These are phyloP conservation scores for Troglohyphantes excavatus DNA, from an alignment of 2,888 invertebrate genomes.

Conservation along the genomic window DNA sequence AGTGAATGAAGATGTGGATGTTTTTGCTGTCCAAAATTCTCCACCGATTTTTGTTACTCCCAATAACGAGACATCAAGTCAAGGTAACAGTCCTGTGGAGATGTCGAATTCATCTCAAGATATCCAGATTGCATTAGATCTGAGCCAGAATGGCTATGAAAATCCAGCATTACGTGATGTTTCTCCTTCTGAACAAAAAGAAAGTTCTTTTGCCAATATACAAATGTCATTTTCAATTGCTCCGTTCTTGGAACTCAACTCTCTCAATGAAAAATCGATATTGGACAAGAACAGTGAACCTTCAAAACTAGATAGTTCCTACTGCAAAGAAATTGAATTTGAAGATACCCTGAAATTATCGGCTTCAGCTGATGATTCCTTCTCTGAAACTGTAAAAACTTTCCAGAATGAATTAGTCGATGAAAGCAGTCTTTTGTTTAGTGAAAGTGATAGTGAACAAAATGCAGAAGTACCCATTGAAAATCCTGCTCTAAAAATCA, in stretches of 20 bases:
- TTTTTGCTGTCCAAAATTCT: too few relatives aligned
- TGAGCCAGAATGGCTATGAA: neutral
- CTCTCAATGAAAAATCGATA: neutral
- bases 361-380: neutral
- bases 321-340: neutral
- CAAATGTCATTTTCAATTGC: neutral
- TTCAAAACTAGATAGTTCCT: neutral
- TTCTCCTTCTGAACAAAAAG: neutral
- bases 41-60: too few relatives aligned
- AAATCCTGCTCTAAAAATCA: neutral
- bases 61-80: too few relatives aligned
- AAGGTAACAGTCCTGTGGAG: neutral
- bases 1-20: too few relatives aligned
- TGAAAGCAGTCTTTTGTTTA: neutral
- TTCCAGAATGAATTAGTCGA: neutral
- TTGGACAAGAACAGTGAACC: neutral
- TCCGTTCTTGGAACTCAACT: neutral
- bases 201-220: neutral
- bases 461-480: neutral
- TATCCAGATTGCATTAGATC: neutral
- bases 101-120: neutral
- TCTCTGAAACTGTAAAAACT: neutral
- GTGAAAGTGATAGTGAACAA: neutral
- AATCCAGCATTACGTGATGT: neutral
- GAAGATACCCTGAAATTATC: neutral